Conservation (phyloP, 2,888 invertebrate genomes). For the Phyllotreta cruciferae region DNA sequence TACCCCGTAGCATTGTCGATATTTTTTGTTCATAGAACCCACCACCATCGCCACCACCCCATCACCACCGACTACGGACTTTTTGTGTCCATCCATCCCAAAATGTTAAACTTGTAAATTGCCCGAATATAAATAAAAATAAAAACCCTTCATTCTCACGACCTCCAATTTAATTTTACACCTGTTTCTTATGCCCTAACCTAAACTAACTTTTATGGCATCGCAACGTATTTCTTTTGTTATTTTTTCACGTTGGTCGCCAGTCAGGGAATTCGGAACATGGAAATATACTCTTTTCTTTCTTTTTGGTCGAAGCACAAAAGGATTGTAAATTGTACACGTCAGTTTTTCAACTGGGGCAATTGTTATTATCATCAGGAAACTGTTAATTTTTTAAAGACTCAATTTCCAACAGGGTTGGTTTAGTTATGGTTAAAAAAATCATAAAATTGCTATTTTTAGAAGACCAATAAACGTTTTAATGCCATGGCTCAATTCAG, state of each 20-base stretch:
- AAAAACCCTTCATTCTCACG: constrained; percentile 42
- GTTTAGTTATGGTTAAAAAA: neutral
- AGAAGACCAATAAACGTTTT: too few species aligned
- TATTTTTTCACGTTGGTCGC: constrained; percentile 37
- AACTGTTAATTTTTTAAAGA: constrained; percentile 33
- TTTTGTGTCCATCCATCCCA: constrained; percentile 34
- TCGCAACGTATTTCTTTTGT: constrained; percentile 40
- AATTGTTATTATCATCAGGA: constrained; percentile 26
- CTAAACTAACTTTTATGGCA: constrained; percentile 51
- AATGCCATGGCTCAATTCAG: too few species aligned
- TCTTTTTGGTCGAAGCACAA: constrained; percentile 33
- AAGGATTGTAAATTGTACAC: constrained; percentile 48
- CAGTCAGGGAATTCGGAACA: constrained; percentile 41
- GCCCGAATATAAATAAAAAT: constrained; percentile 41
- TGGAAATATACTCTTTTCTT: constrained; percentile 46
- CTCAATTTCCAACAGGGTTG: constrained; percentile 4
- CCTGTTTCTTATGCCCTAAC: constrained; percentile 53
- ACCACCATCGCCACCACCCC: neutral
- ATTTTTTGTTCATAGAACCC: constrained; percentile 23
- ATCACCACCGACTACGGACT: neutral
- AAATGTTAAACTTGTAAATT: constrained; percentile 45
- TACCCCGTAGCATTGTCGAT: constrained; percentile 7
- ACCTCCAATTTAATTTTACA: constrained; percentile 48
- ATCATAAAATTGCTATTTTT: too few species aligned
- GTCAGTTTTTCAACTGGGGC: constrained; percentile 39